These are phyloP conservation scores for Arizona elegans DNA, from an alignment of 2,113 vertebrate genomes.

Conservation along the genomic window DNA sequence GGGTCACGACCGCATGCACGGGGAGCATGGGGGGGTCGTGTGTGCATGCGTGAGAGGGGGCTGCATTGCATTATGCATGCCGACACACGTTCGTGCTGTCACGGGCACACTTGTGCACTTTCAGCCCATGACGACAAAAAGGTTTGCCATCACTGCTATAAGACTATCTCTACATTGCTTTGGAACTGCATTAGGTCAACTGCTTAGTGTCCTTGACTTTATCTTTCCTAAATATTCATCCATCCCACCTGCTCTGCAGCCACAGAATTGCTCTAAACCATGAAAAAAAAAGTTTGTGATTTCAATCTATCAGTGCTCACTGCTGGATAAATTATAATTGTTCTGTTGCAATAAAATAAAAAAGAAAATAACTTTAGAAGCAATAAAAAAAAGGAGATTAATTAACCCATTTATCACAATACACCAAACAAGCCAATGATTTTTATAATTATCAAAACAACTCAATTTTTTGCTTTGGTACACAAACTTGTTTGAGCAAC, in stretches of 20 bases:
- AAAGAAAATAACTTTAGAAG: slow-evolving; percentile 23
- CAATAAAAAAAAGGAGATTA: slow-evolving; percentile 59
- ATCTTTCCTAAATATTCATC: neutral
- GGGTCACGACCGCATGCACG: too few species aligned
- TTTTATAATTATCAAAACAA: slow-evolving; percentile 72
- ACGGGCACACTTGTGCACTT: too few species aligned
- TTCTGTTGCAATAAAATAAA: slow-evolving; percentile 30
- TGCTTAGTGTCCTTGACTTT: neutral
- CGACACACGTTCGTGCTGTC: too few species aligned
- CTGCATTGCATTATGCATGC: too few species aligned
- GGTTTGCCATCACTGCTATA: too few species aligned
- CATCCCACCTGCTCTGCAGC: neutral
- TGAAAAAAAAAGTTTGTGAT: slow-evolving; percentile 45
- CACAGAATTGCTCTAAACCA: slow-evolving; percentile 42
- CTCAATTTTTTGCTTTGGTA: slow-evolving; percentile 67
- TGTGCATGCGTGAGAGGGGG: too few species aligned
- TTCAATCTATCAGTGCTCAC: slow-evolving; percentile 39
- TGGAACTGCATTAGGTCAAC: neutral
- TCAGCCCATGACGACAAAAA: too few species aligned
- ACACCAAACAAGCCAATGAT: slow-evolving; percentile 63
- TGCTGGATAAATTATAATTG: slow-evolving; percentile 62
- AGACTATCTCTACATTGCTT: neutral
- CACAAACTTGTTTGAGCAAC: slow-evolving; percentile 62
- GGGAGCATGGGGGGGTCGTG: too few species aligned
- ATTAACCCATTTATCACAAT: slow-evolving; percentile 71